Evolutionary conservation across 2,888 invertebrate species (phyloP).

Genomic region (Cryptocephalus moraei): DNA sequence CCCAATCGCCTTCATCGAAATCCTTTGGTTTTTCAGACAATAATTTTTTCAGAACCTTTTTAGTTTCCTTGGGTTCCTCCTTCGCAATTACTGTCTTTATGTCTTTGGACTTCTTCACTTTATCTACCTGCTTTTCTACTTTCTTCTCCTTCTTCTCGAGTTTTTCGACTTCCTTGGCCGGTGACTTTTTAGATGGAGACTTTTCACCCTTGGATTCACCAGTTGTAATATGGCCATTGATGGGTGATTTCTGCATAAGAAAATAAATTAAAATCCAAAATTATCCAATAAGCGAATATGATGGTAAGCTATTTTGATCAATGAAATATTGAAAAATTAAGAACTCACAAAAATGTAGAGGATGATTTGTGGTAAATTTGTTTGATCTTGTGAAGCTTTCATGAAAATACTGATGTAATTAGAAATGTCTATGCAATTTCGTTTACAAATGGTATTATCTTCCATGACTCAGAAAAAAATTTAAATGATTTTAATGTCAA

Average conservation of each 20-base stretch:
- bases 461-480: no score
- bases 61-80: constrained; percentile 18
- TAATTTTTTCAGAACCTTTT: constrained; percentile 41
- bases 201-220: constrained; percentile 48
- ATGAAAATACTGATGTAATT: no score
- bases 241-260: constrained; percentile 46
- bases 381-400: no score
- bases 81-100: constrained; percentile 9
- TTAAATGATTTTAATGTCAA: no score
- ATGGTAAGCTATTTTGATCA: no score
- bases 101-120: constrained; percentile 36
- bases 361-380: no score
- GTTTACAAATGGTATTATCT: no score
- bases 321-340: no score
- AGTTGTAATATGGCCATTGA: constrained; percentile 49
- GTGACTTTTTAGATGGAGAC: constrained; percentile 39
- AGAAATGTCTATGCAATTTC: no score
- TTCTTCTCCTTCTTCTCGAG: constrained; percentile 36
- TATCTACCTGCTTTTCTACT: constrained; percentile 41
- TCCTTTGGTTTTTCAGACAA: constrained; percentile 55
- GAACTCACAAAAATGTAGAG: no score
- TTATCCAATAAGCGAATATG: no score
- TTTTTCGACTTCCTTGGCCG: constrained; percentile 42
- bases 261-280: background rate
- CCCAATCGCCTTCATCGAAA: constrained; percentile 68